Percentiles rank a stretch among this genome's conserved stretches.
phyloP scores from a whole-genome alignment of 1,140 invertebrate genomes.

The Apis dorsata region DNA sequence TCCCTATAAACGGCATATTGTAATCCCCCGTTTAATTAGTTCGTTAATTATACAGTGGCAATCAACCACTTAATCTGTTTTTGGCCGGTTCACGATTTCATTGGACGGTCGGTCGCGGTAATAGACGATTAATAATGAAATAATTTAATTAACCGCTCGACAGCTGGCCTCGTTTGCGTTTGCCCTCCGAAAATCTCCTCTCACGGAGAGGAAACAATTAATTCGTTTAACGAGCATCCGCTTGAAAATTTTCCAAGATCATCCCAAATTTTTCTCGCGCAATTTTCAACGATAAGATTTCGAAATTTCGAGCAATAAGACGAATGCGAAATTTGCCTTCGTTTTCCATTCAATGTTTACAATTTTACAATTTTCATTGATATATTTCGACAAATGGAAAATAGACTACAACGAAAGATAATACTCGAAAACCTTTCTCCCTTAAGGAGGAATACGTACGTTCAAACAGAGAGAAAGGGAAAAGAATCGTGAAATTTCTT shows the following conservation, averaged over 20 bases:
- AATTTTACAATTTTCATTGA: too few relatives aligned
- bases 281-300: too few relatives aligned
- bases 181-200: not conserved
- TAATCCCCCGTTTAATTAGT: slow-evolving; percentile 35
- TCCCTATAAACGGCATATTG: not conserved
- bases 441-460: too few relatives aligned
- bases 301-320: too few relatives aligned
- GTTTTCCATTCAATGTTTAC: too few relatives aligned
- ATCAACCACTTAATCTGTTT: slow-evolving; percentile 37
- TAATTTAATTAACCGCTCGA: slow-evolving; percentile 41
- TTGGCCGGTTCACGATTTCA: not conserved
- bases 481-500: not conserved
- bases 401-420: too few relatives aligned
- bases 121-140: slow-evolving; percentile 42
- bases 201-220: not conserved
- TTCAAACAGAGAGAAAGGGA: too few relatives aligned
- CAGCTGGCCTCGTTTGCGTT: slow-evolving; percentile 6
- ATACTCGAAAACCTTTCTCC: too few relatives aligned
- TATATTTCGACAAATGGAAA: too few relatives aligned
- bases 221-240: slow-evolving; percentile 1
- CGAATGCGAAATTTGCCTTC: too few relatives aligned
- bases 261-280: too few relatives aligned
- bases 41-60: slow-evolving; percentile 38
- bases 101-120: not conserved
- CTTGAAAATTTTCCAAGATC: not conserved